Evolutionary conservation across 2,888 invertebrate species (phyloP).

Genomic region (Resseliella maxima): DNA sequence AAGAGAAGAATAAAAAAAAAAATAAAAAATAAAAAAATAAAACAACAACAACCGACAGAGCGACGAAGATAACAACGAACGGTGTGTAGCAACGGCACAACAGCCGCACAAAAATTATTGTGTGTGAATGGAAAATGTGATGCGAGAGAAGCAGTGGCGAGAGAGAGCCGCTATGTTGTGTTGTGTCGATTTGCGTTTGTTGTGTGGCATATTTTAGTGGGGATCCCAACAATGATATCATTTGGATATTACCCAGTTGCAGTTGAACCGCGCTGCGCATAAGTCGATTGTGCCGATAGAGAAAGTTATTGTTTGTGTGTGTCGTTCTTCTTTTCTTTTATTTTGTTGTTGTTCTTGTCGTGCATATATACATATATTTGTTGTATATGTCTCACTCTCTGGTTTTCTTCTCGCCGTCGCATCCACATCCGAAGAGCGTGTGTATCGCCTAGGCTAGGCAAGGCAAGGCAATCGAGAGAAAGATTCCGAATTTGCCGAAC

Average conservation of each 20-base stretch:
- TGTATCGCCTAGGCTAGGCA: background rate
- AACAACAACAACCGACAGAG: background rate
- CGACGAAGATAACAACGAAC: constrained; percentile 35
- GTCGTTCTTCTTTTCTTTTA: background rate
- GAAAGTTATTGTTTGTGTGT: constrained; percentile 54
- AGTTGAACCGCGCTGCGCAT: constrained; percentile 59
- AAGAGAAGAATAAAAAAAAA: no score
- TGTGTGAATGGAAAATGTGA: constrained; percentile 49
- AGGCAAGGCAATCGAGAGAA: constrained; percentile 39
- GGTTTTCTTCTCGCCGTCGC: constrained; percentile 20
- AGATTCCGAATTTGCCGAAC: constrained; percentile 46
- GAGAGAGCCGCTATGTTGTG: background rate
- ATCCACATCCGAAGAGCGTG: background rate
- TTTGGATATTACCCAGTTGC: constrained; percentile 57
- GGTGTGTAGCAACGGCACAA: constrained; percentile 15
- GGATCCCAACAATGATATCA: constrained; percentile 54
- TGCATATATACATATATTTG: background rate
- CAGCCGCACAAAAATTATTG: constrained; percentile 12
- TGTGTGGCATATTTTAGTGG: constrained; percentile 51
- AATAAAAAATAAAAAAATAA: no score
- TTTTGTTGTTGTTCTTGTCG: background rate
- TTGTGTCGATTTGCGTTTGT: constrained; percentile 19
- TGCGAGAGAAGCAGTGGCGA: background rate
- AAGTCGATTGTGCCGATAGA: constrained; percentile 56
- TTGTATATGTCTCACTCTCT: background rate